Conservation (phyloP, 2,888 invertebrate species). For the Zele albiditarsus region DNA sequence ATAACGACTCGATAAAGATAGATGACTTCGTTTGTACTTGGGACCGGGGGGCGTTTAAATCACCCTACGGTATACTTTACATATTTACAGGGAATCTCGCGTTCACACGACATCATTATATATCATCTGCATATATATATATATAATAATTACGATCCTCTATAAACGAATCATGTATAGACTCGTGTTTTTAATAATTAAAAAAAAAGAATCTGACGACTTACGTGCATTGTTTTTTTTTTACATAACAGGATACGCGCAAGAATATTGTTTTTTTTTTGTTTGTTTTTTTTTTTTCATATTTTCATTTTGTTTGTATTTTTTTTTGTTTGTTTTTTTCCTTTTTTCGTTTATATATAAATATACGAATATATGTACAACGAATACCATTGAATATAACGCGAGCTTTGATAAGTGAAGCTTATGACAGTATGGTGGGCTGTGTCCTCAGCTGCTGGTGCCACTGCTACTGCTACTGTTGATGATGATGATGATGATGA, state of each 20-base stretch:
- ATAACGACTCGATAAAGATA: conserved; percentile 67
- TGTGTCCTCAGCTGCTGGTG: conserved; percentile 63
- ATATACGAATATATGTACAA: conserved; percentile 46
- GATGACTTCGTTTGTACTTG: conserved; percentile 73
- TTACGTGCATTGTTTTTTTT: conserved; percentile 39
- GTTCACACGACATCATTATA: conserved; percentile 40
- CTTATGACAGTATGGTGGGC: conserved; percentile 64
- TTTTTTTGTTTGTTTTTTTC: conserved; percentile 48
- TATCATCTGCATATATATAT: conserved; percentile 32
- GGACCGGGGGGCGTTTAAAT: conserved; percentile 67
- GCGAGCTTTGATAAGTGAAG: conserved; percentile 43
- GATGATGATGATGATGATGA: conserved; percentile 56
- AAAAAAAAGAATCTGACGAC: conserved; percentile 31
- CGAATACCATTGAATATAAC: conserved; percentile 45
- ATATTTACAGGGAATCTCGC: conserved; percentile 63
- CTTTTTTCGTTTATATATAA: conserved; percentile 49
- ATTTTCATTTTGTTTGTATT: conserved; percentile 39
- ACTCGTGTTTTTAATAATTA: conserved; percentile 4
- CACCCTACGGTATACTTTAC: conserved; percentile 67
- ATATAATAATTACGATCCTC: conserved; percentile 39
- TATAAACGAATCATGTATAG: conserved; percentile 36
- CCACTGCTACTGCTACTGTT: conserved; percentile 17
- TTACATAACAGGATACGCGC: conserved; percentile 45
- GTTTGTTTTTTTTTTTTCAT: conserved; percentile 42
- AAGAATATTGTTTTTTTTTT: conserved; percentile 48